A percentile compares a stretch with the other conserved stretches of the same genome.
Conservation (phyloP, 1,140 invertebrate species). For the Chironomus striatipennis region DNA sequence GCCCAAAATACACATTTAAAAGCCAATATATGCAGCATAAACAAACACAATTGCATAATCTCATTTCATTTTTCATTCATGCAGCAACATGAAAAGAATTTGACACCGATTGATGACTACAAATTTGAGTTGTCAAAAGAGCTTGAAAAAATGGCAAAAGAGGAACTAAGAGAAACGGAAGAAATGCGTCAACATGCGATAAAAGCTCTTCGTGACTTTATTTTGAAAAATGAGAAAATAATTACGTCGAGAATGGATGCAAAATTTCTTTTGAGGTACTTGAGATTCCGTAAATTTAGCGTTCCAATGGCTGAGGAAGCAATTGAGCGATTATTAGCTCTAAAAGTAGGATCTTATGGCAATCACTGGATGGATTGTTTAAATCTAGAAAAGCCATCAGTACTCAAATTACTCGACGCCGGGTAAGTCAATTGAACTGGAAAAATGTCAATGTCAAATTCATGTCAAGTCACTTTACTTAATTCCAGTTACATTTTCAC, state of each 20-base stretch:
- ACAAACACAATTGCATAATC: neutral
- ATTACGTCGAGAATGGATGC: constrained; percentile 46
- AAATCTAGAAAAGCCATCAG: constrained; percentile 57
- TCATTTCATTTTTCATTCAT: neutral
- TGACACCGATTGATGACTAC: constrained; percentile 53
- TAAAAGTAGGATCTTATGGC: constrained; percentile 54
- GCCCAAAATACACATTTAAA: neutral
- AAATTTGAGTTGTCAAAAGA: constrained; percentile 49
- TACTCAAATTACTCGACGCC: constrained; percentile 58
- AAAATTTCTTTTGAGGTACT: constrained; percentile 65
- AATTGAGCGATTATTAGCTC: constrained; percentile 69
- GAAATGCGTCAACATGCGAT: constrained; percentile 54
- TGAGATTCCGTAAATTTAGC: constrained; percentile 75
- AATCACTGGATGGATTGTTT: constrained; percentile 61
- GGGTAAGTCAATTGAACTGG: constrained; percentile 37
- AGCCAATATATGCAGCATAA: neutral
- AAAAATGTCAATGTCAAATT: neutral
- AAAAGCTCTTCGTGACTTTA: constrained; percentile 57
- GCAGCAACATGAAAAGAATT: neutral
- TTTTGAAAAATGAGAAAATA: constrained; percentile 61
- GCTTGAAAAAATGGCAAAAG: constrained; percentile 52
- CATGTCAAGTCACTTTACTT: constrained; percentile 16
- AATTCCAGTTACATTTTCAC: constrained; percentile 59
- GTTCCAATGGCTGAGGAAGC: constrained; percentile 72
- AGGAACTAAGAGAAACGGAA: constrained; percentile 59